A percentile compares a stretch with the other conserved stretches of the same genome.
These are phyloP conservation scores for Tethya wilhelma DNA, from an alignment of 37 sponge, comb jelly and placozoan species.

Conservation along the genomic window DNA sequence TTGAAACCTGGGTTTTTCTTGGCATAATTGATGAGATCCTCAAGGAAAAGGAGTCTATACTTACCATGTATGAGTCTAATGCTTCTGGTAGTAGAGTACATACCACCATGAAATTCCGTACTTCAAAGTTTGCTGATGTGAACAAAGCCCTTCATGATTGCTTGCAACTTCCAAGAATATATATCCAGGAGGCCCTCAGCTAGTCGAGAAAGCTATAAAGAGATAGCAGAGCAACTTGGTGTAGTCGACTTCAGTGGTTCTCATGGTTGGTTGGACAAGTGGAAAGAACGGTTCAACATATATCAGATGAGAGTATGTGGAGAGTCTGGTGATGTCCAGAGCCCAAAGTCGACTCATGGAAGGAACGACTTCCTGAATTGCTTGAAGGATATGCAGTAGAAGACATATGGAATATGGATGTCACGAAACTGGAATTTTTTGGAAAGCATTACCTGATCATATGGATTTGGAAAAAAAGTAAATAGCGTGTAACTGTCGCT, in stretches of 20 bases:
- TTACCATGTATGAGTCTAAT: conserved; percentile 33
- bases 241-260: conserved; percentile 58
- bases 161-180: conserved; percentile 48
- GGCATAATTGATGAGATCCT: no score
- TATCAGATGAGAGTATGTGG: conserved; percentile 63
- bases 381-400: conserved; percentile 17
- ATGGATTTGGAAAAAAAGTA: conserved; percentile 63
- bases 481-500: conserved; percentile 61
- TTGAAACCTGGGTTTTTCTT: no score
- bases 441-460: conserved; percentile 67
- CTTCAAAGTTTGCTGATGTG: conserved; percentile 30
- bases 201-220: conserved; percentile 61
- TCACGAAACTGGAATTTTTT: conserved; percentile 61
- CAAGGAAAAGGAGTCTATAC: conserved; percentile 49
- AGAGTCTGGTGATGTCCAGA: conserved; percentile 55
- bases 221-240: conserved; percentile 46
- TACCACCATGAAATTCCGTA: background rate
- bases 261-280: conserved; percentile 60
- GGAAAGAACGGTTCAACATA: conserved; percentile 67
- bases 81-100: no score
- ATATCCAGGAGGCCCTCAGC: conserved; percentile 48
- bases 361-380: conserved; percentile 49
- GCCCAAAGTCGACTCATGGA: conserved; percentile 48
- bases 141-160: conserved; percentile 46
- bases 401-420: conserved; percentile 49